Conservation (phyloP, 2,888 invertebrate genomes). For the Dryocosmus kuriphilus region DNA sequence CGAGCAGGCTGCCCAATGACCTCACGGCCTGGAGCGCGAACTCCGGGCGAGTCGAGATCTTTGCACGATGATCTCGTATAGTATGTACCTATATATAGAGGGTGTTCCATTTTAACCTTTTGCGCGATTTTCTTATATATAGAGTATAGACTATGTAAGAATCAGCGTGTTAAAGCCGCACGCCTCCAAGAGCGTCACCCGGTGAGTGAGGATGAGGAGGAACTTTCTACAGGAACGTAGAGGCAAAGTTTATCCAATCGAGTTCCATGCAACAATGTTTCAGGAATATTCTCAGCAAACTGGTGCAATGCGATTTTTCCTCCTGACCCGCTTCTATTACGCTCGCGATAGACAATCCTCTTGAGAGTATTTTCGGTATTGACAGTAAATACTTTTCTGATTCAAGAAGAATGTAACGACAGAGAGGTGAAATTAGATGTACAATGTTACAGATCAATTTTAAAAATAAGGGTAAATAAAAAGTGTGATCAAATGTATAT, state of each 20-base stretch:
- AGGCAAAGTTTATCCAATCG: conserved; percentile 13
- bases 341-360: neutral
- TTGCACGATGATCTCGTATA: conserved; percentile 61
- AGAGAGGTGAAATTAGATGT: neutral
- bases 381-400: neutral
- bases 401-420: neutral
- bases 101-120: conserved; percentile 32
- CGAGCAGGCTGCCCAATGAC: conserved; percentile 77
- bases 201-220: neutral
- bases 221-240: conserved; percentile 6
- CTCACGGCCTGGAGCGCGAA: conserved; percentile 67
- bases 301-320: neutral
- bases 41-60: conserved; percentile 66
- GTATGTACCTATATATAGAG: conserved; percentile 42
- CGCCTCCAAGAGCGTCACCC: conserved; percentile 25
- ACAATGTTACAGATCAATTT: too few relatives aligned
- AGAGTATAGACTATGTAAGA: neutral
- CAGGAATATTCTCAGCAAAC: neutral
- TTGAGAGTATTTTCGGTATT: neutral
- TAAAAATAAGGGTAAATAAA: too few relatives aligned
- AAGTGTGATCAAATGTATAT: too few relatives aligned
- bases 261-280: conserved; percentile 2
- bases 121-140: neutral
- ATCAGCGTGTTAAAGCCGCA: conserved; percentile 7
- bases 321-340: neutral